Conservation (phyloP, 2,113 vertebrate species). For the Rhodinocichla rosea region DNA sequence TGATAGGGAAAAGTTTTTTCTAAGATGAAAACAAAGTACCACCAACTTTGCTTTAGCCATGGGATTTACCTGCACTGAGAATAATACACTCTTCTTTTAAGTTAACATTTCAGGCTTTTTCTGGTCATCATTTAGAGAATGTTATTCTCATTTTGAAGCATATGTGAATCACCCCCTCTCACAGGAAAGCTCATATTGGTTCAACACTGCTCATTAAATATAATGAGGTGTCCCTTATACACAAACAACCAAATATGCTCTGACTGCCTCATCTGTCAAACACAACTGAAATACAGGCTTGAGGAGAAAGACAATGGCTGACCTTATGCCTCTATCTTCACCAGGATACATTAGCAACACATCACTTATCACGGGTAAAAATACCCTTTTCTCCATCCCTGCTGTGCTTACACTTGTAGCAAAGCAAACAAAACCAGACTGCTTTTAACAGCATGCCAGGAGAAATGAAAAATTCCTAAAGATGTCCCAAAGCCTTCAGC, state of each 20-base stretch:
- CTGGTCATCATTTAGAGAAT: not conserved
- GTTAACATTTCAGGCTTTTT: not conserved
- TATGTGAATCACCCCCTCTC: not conserved
- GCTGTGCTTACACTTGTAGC: not conserved
- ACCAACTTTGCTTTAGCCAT: not conserved
- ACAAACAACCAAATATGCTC: not conserved
- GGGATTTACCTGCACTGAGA: not conserved
- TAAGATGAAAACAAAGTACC: not conserved
- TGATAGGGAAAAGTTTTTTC: not conserved
- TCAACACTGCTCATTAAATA: conserved; percentile 50
- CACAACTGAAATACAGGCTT: not conserved
- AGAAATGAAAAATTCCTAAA: not conserved
- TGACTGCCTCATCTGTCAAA: conserved; percentile 26
- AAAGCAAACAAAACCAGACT: not conserved
- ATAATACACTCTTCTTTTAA: not conserved
- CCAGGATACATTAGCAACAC: not conserved
- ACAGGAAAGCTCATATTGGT: not conserved
- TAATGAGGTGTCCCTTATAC: conserved; percentile 35
- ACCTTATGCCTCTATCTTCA: not conserved
- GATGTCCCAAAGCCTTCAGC: not conserved
- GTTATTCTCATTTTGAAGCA: not conserved
- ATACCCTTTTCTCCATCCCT: not conserved
- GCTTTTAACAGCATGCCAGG: not conserved
- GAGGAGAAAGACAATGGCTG: not conserved
- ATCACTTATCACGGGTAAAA: not conserved